Conservation (phyloP, 1,140 invertebrate species). For the Oncopodura yosiiana region DNA sequence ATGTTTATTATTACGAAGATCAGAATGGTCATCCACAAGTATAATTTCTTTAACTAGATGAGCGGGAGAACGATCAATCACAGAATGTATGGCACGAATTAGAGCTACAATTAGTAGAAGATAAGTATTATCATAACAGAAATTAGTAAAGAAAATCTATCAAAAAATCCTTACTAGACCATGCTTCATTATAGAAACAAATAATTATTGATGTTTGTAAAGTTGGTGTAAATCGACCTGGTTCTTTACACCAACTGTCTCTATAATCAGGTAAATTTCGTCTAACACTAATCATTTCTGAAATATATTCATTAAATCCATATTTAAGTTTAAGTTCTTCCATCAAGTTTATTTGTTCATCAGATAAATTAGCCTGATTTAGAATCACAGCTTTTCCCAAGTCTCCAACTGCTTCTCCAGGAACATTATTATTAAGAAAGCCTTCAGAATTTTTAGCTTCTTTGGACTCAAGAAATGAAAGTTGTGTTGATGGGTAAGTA, state of each 20-base stretch:
- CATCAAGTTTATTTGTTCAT: not conserved
- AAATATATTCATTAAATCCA: constrained; percentile 10
- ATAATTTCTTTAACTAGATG: constrained; percentile 85
- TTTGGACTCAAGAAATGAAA: no score
- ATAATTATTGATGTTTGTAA: constrained; percentile 17
- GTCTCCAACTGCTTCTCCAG: no score
- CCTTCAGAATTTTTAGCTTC: no score
- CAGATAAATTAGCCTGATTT: not conserved
- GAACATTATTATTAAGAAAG: no score
- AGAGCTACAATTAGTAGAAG: no score
- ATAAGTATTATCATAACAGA: no score
- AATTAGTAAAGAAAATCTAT: no score
- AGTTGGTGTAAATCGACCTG: not conserved
- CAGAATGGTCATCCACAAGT: constrained; percentile 90
- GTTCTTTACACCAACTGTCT: constrained; percentile 9
- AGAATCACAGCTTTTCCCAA: no score
- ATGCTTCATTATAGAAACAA: constrained; percentile 16
- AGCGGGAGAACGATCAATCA: constrained; percentile 76
- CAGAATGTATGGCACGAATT: constrained; percentile 82
- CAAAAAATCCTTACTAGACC: not conserved
- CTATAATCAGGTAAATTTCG: constrained; percentile 2
- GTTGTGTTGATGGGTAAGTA: no score
- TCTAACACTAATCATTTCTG: not conserved
- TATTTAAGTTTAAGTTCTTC: constrained; percentile 4
- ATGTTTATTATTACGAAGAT: constrained; percentile 78